These are phyloP conservation scores for Drosophila aff. DNA, from an alignment of 1,140 invertebrate genomes.

Conservation along the genomic window DNA sequence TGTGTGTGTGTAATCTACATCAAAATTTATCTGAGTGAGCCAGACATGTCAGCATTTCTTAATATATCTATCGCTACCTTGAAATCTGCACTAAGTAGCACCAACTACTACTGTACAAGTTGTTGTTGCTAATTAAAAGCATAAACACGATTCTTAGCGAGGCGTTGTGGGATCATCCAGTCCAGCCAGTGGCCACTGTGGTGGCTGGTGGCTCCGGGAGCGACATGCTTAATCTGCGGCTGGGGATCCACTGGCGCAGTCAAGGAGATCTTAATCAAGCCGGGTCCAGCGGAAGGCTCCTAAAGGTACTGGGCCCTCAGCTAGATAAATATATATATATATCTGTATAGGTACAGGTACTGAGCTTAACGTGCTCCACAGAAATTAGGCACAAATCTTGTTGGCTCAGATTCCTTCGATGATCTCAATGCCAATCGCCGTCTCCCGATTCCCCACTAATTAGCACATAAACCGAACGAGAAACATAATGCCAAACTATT, in stretches of 20 bases:
- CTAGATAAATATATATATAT: constrained; percentile 54
- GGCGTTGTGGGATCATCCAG: constrained; percentile 60
- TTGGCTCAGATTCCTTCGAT: constrained; percentile 45
- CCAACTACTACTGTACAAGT: constrained; percentile 81
- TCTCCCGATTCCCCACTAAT: constrained; percentile 52
- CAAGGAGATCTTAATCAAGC: constrained; percentile 76
- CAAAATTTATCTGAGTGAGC: constrained; percentile 83
- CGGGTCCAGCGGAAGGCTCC: constrained; percentile 25
- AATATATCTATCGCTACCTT: constrained; percentile 82
- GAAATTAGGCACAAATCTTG: constrained; percentile 81
- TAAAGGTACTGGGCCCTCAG: constrained; percentile 36
- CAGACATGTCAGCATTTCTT: constrained; percentile 83
- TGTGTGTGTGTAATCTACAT: constrained; percentile 67
- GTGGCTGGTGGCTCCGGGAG: constrained; percentile 30
- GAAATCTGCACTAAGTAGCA: constrained; percentile 81
- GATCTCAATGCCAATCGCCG: constrained; percentile 45
- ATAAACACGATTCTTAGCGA: constrained; percentile 83
- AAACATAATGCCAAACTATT: constrained; percentile 73
- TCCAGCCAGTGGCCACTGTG: constrained; percentile 49
- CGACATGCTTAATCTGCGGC: constrained; percentile 72
- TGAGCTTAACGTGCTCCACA: constrained; percentile 70
- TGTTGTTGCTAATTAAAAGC: constrained; percentile 84
- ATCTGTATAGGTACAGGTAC: constrained; percentile 2
- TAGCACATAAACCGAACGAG: constrained; percentile 68
- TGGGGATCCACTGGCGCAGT: constrained; percentile 57